Base-by-base conservation (phyloP, 1,140 invertebrate genomes). In the Druon quercuslanigerum region DNA sequence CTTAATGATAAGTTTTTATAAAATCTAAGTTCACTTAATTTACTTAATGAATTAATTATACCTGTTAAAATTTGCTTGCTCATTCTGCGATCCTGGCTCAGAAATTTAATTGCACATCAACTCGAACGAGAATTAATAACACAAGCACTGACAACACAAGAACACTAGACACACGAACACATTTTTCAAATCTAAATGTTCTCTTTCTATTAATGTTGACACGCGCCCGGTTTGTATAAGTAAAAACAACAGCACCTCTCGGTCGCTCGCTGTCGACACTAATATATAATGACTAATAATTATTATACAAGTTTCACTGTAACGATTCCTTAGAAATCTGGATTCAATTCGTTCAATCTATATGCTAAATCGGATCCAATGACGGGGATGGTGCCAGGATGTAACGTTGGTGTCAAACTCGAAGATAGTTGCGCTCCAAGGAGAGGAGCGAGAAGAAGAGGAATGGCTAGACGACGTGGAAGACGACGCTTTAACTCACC, bases 271-370 rank as follows among this genome's bases (percentile, higher is more conserved):
- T 54, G 33, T 71, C 50, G 17, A n/a, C 25, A 72, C 14, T 72
- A 76, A 25, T 76, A 12, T 51, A 57, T 56, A 72, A 50, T 52
- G 17, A 52, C 74, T 74, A 20, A 75, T 52, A 76, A 80, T 83
- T 83, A 74, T 50, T 72, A 77, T 60, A 82, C 50, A 79, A 73
- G 80, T 77, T 76, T 75, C 84, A 86, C 84, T 85, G 78, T 80
- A 77, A 76, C 73, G 77, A 84, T 81, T 73, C 81, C 51, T 33
- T 73, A 87, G 86, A 87, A 85, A 76, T 50, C 81, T 75, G 74
- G 73, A 20, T 46, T 60, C 33, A 71, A 78, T 33, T 25, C 72
- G 19, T 78, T 73, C 70, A 54, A 54, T 25, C 70, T 60, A 52
- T 73, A 78, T 71, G 75, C 52, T 11, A 71, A 71, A 74, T 17